Evolutionary conservation across 1,140 invertebrate genomes (phyloP).

Genomic region (Aleiodes sp.): DNA sequence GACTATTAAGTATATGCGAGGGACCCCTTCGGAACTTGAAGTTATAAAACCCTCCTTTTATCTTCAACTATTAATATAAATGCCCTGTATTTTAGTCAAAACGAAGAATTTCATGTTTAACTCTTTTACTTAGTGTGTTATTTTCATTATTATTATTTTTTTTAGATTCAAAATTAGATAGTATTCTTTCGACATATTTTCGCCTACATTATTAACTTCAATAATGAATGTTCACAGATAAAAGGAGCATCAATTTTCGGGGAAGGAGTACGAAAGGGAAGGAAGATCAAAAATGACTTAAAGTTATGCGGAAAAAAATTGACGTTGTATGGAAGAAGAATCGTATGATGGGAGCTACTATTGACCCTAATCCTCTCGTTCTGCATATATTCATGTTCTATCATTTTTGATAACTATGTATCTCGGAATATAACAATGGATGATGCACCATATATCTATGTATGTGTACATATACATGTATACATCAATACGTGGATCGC

Average conservation of each 20-base stretch:
- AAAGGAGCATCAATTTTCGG: no score
- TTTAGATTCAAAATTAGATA: no score
- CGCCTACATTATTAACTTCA: no score
- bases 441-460: conserved; percentile 10
- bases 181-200: no score
- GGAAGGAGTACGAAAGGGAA: no score
- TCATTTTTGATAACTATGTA: neutral
- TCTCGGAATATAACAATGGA: neutral
- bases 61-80: neutral
- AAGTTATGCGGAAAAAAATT: no score
- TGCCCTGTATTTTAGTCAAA: neutral
- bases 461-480: no score
- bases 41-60: neutral
- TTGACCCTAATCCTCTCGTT: conserved; percentile 20
- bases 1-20: conserved; percentile 28
- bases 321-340: no score
- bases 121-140: neutral
- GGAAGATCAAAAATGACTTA: no score
- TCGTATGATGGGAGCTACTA: neutral
- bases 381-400: conserved; percentile 19
- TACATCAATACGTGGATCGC: conserved; percentile 28
- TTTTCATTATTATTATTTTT: neutral
- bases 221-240: no score
- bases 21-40: neutral
- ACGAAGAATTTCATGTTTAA: neutral